Conservation (phyloP, 2,113 vertebrate genomes). For the Labeo catla region DNA sequence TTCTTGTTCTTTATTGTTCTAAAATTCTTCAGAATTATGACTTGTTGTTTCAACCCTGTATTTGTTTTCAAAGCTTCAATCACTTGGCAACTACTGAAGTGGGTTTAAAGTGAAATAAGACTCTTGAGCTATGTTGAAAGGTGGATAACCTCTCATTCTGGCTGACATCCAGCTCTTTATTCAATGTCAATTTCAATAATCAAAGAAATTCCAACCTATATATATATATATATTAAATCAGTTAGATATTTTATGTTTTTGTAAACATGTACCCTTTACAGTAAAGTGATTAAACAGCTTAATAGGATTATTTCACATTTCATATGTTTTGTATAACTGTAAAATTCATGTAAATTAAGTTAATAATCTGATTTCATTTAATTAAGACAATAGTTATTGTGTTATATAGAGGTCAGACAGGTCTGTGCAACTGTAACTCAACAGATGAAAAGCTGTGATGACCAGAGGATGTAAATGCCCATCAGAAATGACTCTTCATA, state of each 20-base stretch:
- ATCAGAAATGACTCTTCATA: slow-evolving; percentile 69
- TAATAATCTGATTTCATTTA: background rate
- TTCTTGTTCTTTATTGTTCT: background rate
- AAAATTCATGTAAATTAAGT: background rate
- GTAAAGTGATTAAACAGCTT: slow-evolving; percentile 1
- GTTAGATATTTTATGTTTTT: background rate
- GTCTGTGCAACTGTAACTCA: slow-evolving; percentile 29
- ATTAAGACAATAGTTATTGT: background rate
- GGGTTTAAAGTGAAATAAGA: background rate
- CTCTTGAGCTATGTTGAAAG: background rate
- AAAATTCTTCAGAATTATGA: background rate
- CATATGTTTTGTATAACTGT: background rate
- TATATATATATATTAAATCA: background rate
- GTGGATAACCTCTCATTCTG: background rate
- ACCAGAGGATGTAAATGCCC: slow-evolving; percentile 46
- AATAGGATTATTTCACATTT: background rate
- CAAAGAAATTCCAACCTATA: background rate
- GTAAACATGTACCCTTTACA: slow-evolving; percentile 12
- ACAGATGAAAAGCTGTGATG: slow-evolving; percentile 37
- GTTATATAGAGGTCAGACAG: background rate
- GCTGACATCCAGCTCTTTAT: background rate
- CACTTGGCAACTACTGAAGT: background rate
- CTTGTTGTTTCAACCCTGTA: slow-evolving; percentile 3
- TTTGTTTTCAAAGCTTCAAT: background rate
- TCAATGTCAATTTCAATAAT: background rate